These are phyloP conservation scores for Bradypus variegatus DNA, from an alignment of 2,797 vertebrate species.

Conservation along the genomic window DNA sequence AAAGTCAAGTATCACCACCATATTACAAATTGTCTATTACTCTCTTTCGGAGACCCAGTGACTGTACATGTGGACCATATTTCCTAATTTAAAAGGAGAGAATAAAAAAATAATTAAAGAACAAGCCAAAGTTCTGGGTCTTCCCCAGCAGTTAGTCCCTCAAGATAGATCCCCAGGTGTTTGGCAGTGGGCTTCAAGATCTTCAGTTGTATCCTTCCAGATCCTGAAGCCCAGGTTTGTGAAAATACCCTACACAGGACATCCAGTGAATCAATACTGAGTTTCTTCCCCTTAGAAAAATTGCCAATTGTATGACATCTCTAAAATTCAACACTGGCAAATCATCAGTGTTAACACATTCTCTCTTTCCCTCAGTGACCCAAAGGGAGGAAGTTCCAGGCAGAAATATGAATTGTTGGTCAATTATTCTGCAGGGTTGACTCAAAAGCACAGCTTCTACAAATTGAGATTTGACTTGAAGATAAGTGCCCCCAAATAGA, in stretches of 20 bases:
- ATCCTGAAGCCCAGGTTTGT: constrained; percentile 2
- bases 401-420: not conserved
- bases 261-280: not conserved
- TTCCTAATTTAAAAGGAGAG: constrained; percentile 19
- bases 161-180: not conserved
- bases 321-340: constrained; percentile 16
- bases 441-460: not conserved
- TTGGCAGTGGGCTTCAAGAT: not conserved
- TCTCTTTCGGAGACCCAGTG: not conserved
- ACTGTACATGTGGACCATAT: not conserved
- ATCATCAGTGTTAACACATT: not conserved
- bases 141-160: not conserved
- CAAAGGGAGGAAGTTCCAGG: not conserved
- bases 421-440: constrained; percentile 11
- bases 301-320: not conserved
- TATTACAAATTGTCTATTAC: not conserved
- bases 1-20: constrained; percentile 15
- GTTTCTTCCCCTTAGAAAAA: constrained; percentile 23
- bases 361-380: not conserved
- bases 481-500: not conserved
- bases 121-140: not conserved
- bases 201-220: not conserved
- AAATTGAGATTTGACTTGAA: constrained; percentile 24
- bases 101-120: constrained; percentile 20
- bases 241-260: not conserved